Evolutionary conservation across 2,888 invertebrate species (phyloP), one percentile per base, ranked within the genome.

Genomic region (Cylloceria caligata): DNA sequence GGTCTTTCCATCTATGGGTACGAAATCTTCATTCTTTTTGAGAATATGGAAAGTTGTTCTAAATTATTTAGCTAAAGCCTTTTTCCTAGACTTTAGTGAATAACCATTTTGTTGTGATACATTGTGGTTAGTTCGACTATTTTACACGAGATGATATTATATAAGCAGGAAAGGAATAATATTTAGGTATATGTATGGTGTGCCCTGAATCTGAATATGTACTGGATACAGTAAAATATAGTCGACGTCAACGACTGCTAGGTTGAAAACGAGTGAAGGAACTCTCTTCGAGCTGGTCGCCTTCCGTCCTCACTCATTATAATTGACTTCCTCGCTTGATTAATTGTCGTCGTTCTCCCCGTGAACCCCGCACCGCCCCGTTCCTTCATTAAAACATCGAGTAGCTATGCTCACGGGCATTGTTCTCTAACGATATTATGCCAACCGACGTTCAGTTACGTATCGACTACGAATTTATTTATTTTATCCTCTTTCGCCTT

Each of bases 261-360:
- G 34, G 42, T 60, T 75, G 39, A 74, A 79, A 74, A 60, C 69
- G 71, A 79, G 82, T 75, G 71, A 79, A 82, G 82, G 78, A 82
- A 79, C 77, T 77, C 81, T 73, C 73, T 74, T 78, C 72, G 76
- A 80, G 72, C 30, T 52, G 76, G 68, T 83, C 76, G 85, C 84
- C 85, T 89, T 87, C 88, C 85, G 88, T 82, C 84, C 81, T 86
- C 85, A 83, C 85, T 86, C 86, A 86, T 88, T 87, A 86, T 86
- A 87, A 90, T 89, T 88, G 89, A 85, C 88, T 87, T 88, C 86
- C 83, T 85, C 82, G 83, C 42, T 84, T 89, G 88, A 90, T 90
- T 90, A 89, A 89, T 90, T 84, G 87, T 73, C 76, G 72, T 76
- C 83, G 57, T 82, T 75, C 45, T 39, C 71, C 19, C 24, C 60